Base-by-base conservation (phyloP, 2,888 invertebrate species). In the Deilephila elpenor region DNA sequence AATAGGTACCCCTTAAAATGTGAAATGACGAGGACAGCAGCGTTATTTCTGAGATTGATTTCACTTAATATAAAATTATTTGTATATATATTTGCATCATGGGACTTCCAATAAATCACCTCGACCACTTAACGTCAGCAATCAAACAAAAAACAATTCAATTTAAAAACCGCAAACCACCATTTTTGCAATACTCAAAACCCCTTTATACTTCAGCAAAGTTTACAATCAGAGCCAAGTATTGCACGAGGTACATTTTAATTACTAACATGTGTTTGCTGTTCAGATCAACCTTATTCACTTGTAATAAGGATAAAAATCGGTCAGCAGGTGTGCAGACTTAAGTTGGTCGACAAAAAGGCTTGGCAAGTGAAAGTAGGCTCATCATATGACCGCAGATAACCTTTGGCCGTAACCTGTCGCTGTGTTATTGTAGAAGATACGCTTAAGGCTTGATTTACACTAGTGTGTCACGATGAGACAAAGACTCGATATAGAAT, bases 381-480 rank as follows among this genome's bases (percentile, higher is more conserved):
- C 89, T 87, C 93, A 91, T 93, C 93, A 87, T 80, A 82, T 81
- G 88, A 89, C 88, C 89, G 83, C 76, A 88, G 91, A 90, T 93
- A 91, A 91, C 92, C 93, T 91, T 85, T 92, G 89, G 79, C 88
- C 86, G 83, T 86, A 87, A 90, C 91, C 91, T 91, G 91, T 91
- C 90, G 88, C 78, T 79, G 77, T 76, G 85, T 87, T 86, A 90
- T 89, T 91, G 90, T 91, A 88, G 89, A 85, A 77, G 78, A 89
- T 89, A 88, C 88, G 87, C 87, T 88, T 88, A 88, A 67, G 71
- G 73, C 61, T 56, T 71, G 73, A 71, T 71, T 71, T 64, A 73
- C 64, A 56, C 37, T 56, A 11, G 34, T 25, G 56, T 29, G 29
- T 60, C 29, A 60, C 60, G 60, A 20, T 60, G 29, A 14, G 29